These are phyloP conservation scores for Spisula subtruncata DNA, from an alignment of 2,888 invertebrate genomes.

Conservation along the genomic window DNA sequence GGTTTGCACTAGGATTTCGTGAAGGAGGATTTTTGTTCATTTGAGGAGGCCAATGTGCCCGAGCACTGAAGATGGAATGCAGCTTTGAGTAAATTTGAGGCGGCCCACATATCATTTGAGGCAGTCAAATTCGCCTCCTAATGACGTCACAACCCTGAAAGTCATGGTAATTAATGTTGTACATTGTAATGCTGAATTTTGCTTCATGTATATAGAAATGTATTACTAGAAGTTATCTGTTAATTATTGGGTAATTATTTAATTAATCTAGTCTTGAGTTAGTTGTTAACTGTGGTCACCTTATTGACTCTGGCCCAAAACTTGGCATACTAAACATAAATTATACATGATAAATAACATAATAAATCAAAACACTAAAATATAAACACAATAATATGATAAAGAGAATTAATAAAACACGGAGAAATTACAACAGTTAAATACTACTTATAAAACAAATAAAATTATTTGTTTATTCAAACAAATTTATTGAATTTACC, in stretches of 20 bases:
- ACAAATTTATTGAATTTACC: not conserved
- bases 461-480: not conserved
- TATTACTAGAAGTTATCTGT: not conserved
- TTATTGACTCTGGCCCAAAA: slow-evolving; percentile 70
- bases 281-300: slow-evolving; percentile 62
- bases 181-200: slow-evolving; percentile 24
- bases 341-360: slow-evolving; percentile 7
- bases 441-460: not conserved
- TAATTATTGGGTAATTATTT: slow-evolving; percentile 3
- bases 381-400: not conserved
- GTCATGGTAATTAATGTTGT: not conserved
- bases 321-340: slow-evolving; percentile 67
- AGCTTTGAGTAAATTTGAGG: too few species aligned
- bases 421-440: too few species aligned
- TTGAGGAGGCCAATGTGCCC: too few species aligned
- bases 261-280: slow-evolving; percentile 53
- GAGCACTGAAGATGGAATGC: too few species aligned
- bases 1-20: too few species aligned
- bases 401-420: not conserved
- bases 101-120: too few species aligned
- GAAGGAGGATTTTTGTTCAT: too few species aligned
- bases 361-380: not conserved
- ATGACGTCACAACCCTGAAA: too few species aligned
- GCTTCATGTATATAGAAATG: not conserved
- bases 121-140: too few species aligned